phyloP scores from a whole-genome alignment of 2,888 invertebrate species.

The Philereme vetulata region DNA sequence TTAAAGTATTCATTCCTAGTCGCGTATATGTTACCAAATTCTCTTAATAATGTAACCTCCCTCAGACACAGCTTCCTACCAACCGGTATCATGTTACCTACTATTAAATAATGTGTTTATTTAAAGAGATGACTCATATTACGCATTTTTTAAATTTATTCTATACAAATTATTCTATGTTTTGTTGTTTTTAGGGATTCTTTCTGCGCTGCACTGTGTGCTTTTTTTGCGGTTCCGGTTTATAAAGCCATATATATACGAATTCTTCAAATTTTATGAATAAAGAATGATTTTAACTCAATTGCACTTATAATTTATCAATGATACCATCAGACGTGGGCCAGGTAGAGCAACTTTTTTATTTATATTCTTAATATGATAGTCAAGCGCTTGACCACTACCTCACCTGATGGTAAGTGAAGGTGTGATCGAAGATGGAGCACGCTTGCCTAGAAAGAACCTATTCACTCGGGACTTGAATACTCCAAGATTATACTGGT shows the following conservation, averaged over 20 bases:
- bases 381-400: no score
- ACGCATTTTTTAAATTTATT: slow-evolving; percentile 46
- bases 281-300: no score
- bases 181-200: slow-evolving; percentile 42
- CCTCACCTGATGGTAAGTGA: no score
- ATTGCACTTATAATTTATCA: slow-evolving; percentile 32
- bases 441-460: no score
- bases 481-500: no score
- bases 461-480: no score
- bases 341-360: slow-evolving; percentile 13
- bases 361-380: no score
- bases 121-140: slow-evolving; percentile 58
- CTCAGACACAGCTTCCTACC: slow-evolving; percentile 6
- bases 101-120: slow-evolving; percentile 42
- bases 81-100: slow-evolving; percentile 31
- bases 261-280: no score
- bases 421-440: no score
- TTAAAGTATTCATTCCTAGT: slow-evolving; percentile 63
- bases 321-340: slow-evolving; percentile 36
- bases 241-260: no score
- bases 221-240: not conserved
- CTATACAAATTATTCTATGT: slow-evolving; percentile 32
- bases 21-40: slow-evolving; percentile 48
- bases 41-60: slow-evolving; percentile 29
- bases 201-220: slow-evolving; percentile 19